Evolutionary conservation across 2,888 invertebrate species (phyloP).

Genomic region (Apamea monoglypha): DNA sequence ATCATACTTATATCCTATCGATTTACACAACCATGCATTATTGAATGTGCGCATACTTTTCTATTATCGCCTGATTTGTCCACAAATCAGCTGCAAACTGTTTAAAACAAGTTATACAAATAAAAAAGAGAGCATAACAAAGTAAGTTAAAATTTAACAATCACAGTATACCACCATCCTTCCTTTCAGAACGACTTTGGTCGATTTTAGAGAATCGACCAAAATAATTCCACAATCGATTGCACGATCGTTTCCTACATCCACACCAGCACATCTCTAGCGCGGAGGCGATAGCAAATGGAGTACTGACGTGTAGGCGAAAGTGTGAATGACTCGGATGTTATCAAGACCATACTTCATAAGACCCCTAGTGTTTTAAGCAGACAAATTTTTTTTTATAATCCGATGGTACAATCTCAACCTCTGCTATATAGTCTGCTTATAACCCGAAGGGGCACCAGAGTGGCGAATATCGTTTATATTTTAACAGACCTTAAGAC

Average conservation of each 20-base stretch:
- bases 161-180: conserved; percentile 20
- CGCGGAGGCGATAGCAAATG: conserved; percentile 14
- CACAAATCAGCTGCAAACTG: conserved; percentile 13
- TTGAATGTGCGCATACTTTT: conserved; percentile 28
- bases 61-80: neutral
- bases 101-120: neutral
- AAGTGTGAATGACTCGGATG: neutral
- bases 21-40: conserved; percentile 40
- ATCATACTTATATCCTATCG: conserved; percentile 5
- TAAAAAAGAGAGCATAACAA: conserved; percentile 17
- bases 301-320: neutral
- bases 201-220: conserved; percentile 37
- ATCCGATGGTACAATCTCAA: neutral
- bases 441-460: neutral
- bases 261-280: conserved; percentile 44
- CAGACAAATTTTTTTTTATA: conserved; percentile 27
- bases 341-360: neutral
- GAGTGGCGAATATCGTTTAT: neutral
- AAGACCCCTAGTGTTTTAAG: neutral
- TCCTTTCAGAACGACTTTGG: conserved; percentile 19
- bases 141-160: conserved; percentile 16
- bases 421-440: conserved; percentile 40
- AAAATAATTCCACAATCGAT: conserved; percentile 25
- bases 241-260: conserved; percentile 49
- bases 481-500: neutral